Conservation (phyloP, 2,888 invertebrate species). For the Napeogenes sylphis region DNA sequence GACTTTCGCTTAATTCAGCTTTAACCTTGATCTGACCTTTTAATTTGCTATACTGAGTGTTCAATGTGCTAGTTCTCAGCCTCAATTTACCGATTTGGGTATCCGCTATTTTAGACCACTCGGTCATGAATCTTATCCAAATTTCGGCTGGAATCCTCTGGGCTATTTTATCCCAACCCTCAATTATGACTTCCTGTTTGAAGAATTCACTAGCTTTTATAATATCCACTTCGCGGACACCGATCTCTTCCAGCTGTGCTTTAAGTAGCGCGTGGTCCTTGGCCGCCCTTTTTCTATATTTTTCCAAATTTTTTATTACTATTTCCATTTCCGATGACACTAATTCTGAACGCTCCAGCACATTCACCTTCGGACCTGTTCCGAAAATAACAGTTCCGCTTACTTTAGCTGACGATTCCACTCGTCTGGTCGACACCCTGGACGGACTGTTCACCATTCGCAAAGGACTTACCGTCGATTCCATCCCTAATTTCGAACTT, state of each 20-base stretch:
- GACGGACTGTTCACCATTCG: slow-evolving; percentile 44
- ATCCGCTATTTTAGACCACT: slow-evolving; percentile 77
- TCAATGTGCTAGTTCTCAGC: slow-evolving; percentile 75
- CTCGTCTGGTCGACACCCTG: slow-evolving; percentile 50
- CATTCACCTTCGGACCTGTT: slow-evolving; percentile 64
- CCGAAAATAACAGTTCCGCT: slow-evolving; percentile 57
- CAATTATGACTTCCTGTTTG: slow-evolving; percentile 69
- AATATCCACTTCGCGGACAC: slow-evolving; percentile 68
- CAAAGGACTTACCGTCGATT: slow-evolving; percentile 49
- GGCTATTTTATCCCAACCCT: slow-evolving; percentile 77
- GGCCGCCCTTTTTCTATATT: slow-evolving; percentile 47
- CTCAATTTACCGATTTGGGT: slow-evolving; percentile 78
- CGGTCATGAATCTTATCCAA: slow-evolving; percentile 77
- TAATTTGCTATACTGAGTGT: slow-evolving; percentile 72
- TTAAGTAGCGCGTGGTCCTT: slow-evolving; percentile 61
- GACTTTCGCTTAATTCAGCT: slow-evolving; percentile 75
- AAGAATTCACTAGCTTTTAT: slow-evolving; percentile 69
- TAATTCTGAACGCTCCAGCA: slow-evolving; percentile 72
- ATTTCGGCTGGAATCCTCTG: slow-evolving; percentile 81
- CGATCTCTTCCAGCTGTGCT: slow-evolving; percentile 77
- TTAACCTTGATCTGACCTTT: slow-evolving; percentile 75
- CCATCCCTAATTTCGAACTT: slow-evolving; percentile 47
- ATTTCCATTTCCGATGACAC: slow-evolving; percentile 71
- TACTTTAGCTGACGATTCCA: slow-evolving; percentile 57
- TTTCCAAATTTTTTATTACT: slow-evolving; percentile 49